A percentile compares a stretch with the other conserved stretches of the same genome.
phyloP scores from a whole-genome alignment of 2,797 vertebrate genomes.

The Platyrinchus mystaceus region DNA sequence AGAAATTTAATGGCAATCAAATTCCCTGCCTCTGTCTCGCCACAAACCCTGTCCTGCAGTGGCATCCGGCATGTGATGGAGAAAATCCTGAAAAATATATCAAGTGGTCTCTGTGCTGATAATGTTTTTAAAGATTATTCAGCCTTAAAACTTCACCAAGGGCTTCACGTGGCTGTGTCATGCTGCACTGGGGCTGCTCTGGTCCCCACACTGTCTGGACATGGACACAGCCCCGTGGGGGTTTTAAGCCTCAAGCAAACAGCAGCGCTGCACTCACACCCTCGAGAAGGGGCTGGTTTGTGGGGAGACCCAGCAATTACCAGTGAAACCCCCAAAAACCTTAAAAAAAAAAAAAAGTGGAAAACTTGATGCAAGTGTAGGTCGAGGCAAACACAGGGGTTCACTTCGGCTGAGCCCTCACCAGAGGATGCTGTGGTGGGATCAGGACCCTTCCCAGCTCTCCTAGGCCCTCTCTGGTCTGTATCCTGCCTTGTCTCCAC shows the following conservation, averaged over 20 bases:
- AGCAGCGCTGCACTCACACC: background rate
- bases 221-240: background rate
- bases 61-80: background rate
- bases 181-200: background rate
- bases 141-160: background rate
- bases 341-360: background rate
- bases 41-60: background rate
- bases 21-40: background rate
- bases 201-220: fast-evolving
- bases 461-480: background rate
- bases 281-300: background rate
- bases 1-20: background rate
- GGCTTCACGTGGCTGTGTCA: background rate
- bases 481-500: background rate
- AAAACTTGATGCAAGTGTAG: background rate
- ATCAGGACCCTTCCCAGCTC: background rate
- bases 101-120: background rate
- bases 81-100: constrained; percentile 18
- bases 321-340: background rate
- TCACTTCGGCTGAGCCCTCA: background rate
- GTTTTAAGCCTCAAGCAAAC: background rate
- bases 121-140: background rate
- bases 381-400: background rate
- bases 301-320: background rate
- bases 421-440: background rate